These are phyloP conservation scores for Buceros bicornis DNA, from an alignment of 2,797 vertebrate genomes.

Conservation along the genomic window DNA sequence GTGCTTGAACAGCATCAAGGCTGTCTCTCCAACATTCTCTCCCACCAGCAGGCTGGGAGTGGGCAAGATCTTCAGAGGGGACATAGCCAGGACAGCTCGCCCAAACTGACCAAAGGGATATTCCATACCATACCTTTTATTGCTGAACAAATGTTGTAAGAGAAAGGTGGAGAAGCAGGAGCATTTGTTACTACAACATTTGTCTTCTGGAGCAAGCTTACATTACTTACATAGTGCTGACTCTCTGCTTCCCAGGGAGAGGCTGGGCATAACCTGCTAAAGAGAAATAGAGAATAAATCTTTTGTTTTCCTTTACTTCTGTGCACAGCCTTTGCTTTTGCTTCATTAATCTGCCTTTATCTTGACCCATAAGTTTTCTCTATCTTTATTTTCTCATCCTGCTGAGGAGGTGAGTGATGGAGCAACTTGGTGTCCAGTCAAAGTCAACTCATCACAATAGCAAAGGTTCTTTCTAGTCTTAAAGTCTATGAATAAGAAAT, in stretches of 20 bases:
- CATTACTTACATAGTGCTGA: background rate
- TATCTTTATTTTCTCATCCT: background rate
- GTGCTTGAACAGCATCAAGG: background rate
- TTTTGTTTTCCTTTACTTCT: background rate
- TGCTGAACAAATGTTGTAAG: background rate
- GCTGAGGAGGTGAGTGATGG: background rate
- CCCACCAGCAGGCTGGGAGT: background rate
- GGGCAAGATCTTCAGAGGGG: background rate
- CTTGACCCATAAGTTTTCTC: background rate
- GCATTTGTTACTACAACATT: background rate
- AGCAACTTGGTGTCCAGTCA: background rate
- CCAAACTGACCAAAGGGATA: background rate
- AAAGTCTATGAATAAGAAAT: background rate
- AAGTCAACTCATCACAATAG: background rate
- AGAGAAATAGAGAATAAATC: background rate
- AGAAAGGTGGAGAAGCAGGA: background rate
- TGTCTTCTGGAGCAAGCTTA: background rate
- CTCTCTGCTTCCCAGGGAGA: background rate
- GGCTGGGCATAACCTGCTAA: background rate
- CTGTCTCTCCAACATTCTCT: background rate
- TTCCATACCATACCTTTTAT: background rate
- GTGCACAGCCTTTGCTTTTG: background rate
- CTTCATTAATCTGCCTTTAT: background rate
- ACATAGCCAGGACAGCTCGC: background rate
- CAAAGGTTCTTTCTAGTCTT: background rate